Evolutionary conservation across 2,888 invertebrate genomes (phyloP), one percentile per base, ranked within the genome.

Genomic region (Agonopterix subpropinquella): DNA sequence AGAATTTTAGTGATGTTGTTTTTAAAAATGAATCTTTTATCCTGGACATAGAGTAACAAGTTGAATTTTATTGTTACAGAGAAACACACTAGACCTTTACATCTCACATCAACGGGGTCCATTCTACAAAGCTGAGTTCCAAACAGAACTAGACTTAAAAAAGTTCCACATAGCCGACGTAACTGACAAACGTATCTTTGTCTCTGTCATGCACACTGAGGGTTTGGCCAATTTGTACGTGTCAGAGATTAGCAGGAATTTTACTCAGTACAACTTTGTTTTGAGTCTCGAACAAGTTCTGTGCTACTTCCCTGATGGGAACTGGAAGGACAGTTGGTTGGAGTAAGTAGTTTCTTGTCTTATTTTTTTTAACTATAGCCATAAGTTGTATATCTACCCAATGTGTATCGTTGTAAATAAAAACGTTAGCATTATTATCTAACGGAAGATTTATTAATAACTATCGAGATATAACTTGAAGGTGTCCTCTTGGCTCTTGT

Each of bases 141-240:
- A 94, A 59, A 91, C 93, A 0, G 91, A 92, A 56, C 71, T 93
- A 45, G 90, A 92, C 49, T 72, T 90, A 8, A 84, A 73, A 57
- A 94, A 93, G 70, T 96, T 93, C 75, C 95, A 94, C 73, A 92
- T 97, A 46, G 95, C 94, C 0, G 97, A 97, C 72, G 95, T 96
- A 10, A 92, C 94, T 0, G 93, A 93, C 61, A 92, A 92, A 63
- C 91, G 94, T 79, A 91, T 95, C 55, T 92, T 97, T 70, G 91
- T 96, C 55, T 95, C 95, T 62, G 94, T 95, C 47, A 93, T 94
- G 73, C 96, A 96, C 77, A 91, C 92, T 0, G 92, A 93, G 53
- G 90, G 90, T 10, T 72, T 91, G 15, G 92, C 95, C 3, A 92
- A 96, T 76, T 89, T 98, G 49, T 97, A 96, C 67, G 93, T 96